Evolutionary conservation across 2,888 invertebrate species (phyloP).

Genomic region (Fragum sueziense): DNA sequence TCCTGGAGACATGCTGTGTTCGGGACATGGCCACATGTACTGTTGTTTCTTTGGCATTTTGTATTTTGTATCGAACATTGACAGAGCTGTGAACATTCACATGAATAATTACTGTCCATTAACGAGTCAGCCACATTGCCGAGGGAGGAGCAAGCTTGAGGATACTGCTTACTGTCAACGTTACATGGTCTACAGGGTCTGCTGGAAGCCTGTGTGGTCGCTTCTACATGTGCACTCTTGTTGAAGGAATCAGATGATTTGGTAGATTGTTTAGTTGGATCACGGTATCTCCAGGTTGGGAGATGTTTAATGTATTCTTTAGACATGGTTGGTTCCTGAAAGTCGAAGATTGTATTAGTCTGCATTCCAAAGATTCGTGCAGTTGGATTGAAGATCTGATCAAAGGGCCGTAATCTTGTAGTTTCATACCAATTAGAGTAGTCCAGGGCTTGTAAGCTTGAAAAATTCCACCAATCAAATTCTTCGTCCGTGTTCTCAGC

Average conservation of each 20-base stretch:
- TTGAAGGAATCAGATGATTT: neutral
- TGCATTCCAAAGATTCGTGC: slow-evolving; percentile 43
- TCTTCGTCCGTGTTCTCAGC: slow-evolving; percentile 49
- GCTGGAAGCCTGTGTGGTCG: neutral
- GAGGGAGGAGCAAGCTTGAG: neutral
- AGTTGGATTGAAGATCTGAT: slow-evolving; percentile 78
- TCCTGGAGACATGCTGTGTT: neutral
- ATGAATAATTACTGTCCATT: slow-evolving; percentile 34
- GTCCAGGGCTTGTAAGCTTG: slow-evolving; percentile 72
- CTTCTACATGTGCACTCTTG: neutral
- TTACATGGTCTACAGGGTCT: neutral
- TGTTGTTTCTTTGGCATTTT: neutral
- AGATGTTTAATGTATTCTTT: slow-evolving; percentile 83
- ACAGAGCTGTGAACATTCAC: slow-evolving; percentile 28
- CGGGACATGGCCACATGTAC: neutral
- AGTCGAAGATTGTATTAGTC: slow-evolving; percentile 76
- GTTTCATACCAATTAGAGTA: slow-evolving; percentile 65
- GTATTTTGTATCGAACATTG: slow-evolving; percentile 16
- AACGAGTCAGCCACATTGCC: slow-evolving; percentile 7
- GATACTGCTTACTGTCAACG: neutral
- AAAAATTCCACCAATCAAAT: slow-evolving; percentile 82
- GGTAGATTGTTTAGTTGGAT: neutral
- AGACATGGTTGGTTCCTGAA: slow-evolving; percentile 57
- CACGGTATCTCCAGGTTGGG: slow-evolving; percentile 82
- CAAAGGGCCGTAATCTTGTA: slow-evolving; percentile 76